These are phyloP conservation scores for Choloepus hoffmanni DNA, from an alignment of 2,113 vertebrate species.

Conservation along the genomic window DNA sequence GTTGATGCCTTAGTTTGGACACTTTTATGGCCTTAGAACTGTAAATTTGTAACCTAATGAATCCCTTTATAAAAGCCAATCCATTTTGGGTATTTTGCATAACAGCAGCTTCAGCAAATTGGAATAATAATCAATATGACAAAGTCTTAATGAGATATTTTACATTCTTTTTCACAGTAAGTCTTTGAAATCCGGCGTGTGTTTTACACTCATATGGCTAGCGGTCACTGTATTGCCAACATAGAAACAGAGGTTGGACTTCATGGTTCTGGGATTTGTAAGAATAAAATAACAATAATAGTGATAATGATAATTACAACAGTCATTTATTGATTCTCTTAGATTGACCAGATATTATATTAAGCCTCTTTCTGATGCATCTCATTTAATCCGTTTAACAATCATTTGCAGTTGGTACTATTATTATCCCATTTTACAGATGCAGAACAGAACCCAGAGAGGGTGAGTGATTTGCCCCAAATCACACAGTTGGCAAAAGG, in stretches of 20 bases:
- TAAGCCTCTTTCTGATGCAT: not conserved
- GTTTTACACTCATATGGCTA: not conserved
- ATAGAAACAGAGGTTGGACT: not conserved
- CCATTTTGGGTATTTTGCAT: too few relatives aligned
- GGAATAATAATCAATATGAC: not conserved
- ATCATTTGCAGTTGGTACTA: not conserved
- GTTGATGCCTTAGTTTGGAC: too few relatives aligned
- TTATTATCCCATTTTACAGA: not conserved
- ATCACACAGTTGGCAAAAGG: not conserved
- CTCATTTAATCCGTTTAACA: not conserved
- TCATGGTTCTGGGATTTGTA: not conserved
- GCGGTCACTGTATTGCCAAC: not conserved
- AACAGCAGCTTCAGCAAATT: too few relatives aligned
- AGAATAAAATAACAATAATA: not conserved
- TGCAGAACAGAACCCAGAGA: conserved; percentile 21
- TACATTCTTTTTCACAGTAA: not conserved
- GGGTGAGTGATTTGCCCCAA: not conserved
- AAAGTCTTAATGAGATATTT: not conserved
- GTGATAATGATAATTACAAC: not conserved
- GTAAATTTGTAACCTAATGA: too few relatives aligned
- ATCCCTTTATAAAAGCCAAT: too few relatives aligned
- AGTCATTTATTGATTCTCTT: not conserved
- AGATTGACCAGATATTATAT: not conserved
- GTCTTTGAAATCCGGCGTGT: not conserved
- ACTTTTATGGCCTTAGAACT: too few relatives aligned